phyloP scores from a whole-genome alignment of 2,888 invertebrate species.

The Minunthozetes semirufus region DNA sequence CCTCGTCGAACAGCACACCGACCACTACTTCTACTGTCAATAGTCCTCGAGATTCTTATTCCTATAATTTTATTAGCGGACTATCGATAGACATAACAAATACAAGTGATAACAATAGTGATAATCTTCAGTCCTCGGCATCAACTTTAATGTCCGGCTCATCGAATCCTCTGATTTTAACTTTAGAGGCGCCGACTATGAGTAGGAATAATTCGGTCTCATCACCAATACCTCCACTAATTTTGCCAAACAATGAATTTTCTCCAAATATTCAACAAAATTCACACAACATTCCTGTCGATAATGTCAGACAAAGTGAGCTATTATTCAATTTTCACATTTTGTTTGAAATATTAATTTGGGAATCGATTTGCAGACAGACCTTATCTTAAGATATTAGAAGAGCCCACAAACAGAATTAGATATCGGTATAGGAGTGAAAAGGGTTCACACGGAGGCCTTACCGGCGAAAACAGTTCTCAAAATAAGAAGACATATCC shows the following conservation, averaged over 20 bases:
- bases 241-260: constrained; percentile 2
- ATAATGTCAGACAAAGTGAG: constrained; percentile 23
- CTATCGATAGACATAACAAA: constrained; percentile 7
- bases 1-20: neutral
- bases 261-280: constrained; percentile 3
- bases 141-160: neutral
- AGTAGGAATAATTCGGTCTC: neutral
- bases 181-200: neutral
- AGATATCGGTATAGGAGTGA: constrained; percentile 42
- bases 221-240: constrained; percentile 19
- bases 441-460: constrained; percentile 41
- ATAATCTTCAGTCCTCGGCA: constrained; percentile 8
- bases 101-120: constrained; percentile 13
- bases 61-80: constrained; percentile 3
- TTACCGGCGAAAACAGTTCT: constrained; percentile 38
- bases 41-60: constrained; percentile 25
- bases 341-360: neutral
- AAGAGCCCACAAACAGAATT: constrained; percentile 40
- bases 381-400: constrained; percentile 37
- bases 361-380: neutral
- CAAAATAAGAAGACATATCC: constrained; percentile 41
- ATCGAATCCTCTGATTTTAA: constrained; percentile 5
- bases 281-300: neutral
- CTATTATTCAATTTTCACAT: neutral
- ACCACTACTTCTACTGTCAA: constrained; percentile 3